Evolutionary conservation across 2,888 invertebrate genomes (phyloP).

Genomic region (Caenorhabditis panamensis): DNA sequence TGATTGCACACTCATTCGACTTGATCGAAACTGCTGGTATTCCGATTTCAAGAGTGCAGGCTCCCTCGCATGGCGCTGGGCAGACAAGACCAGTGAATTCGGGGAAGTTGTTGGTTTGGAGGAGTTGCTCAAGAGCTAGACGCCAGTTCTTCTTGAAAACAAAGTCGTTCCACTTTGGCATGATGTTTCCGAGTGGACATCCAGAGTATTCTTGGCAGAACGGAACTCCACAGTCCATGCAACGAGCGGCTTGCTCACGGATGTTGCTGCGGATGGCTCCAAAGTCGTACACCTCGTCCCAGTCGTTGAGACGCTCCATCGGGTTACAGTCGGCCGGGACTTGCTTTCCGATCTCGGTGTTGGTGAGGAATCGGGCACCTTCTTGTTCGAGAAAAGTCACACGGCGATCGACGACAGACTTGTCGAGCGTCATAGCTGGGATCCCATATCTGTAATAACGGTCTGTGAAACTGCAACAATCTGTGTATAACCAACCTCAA

Average conservation of each 20-base stretch:
- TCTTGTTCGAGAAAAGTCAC: slow-evolving; percentile 91
- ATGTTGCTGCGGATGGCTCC: slow-evolving; percentile 90
- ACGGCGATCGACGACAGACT: slow-evolving; percentile 89
- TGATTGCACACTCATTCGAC: slow-evolving; percentile 98
- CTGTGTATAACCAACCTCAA: slow-evolving; percentile 84
- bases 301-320: slow-evolving; percentile 91
- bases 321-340: slow-evolving; percentile 87
- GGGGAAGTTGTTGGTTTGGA: slow-evolving; percentile 99
- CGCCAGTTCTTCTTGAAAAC: slow-evolving; percentile 86
- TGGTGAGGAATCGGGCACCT: slow-evolving; percentile 92
- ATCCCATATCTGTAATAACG: slow-evolving; percentile 88
- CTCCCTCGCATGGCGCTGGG: slow-evolving; percentile 96
- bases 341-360: slow-evolving; percentile 92
- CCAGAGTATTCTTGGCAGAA: slow-evolving; percentile 96
- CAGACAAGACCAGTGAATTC: slow-evolving; percentile 86
- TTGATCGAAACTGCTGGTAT: slow-evolving; percentile 98
- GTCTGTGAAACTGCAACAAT: neutral
- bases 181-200: slow-evolving; percentile 97
- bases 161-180: slow-evolving; percentile 99
- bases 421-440: slow-evolving; percentile 98
- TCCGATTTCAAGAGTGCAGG: slow-evolving; percentile 95
- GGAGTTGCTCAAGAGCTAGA: slow-evolving; percentile 89
- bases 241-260: slow-evolving; percentile 90
- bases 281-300: slow-evolving; percentile 91
- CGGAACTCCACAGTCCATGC: slow-evolving; percentile 99